phyloP scores from a whole-genome alignment of 2,888 invertebrate species.

The Leptinotarsa juncta region DNA sequence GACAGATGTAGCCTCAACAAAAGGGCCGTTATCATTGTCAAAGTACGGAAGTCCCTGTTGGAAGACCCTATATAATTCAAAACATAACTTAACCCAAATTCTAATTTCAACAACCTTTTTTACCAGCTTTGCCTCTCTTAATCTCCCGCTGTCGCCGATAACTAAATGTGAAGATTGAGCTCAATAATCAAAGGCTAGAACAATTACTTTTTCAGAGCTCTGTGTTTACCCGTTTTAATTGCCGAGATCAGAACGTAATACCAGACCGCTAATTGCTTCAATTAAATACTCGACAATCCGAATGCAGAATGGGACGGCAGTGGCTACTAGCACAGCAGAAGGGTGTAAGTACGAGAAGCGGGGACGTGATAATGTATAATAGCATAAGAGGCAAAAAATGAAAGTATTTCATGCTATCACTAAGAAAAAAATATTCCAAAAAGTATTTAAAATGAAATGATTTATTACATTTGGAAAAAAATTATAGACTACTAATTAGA shows the following conservation, averaged over 20 bases:
- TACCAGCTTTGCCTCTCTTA: background rate
- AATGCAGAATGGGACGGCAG: conserved; percentile 31
- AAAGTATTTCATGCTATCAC: background rate
- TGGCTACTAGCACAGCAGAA: conserved; percentile 1
- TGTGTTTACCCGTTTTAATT: conserved; percentile 41
- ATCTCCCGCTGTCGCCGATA: conserved; percentile 7
- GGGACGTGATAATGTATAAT: background rate
- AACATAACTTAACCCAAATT: background rate
- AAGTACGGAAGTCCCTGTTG: no score
- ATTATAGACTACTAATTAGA: no score
- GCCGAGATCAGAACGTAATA: conserved; percentile 39
- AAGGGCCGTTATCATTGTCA: no score
- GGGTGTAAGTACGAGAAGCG: background rate
- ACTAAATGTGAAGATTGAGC: conserved; percentile 21
- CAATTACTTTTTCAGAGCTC: conserved; percentile 29
- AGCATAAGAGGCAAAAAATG: background rate
- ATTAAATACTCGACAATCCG: conserved; percentile 40
- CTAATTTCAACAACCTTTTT: background rate
- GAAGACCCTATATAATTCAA: no score
- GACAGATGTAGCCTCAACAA: no score
- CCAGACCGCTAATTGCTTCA: conserved; percentile 41
- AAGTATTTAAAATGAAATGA: no score
- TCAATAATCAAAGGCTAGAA: conserved; percentile 25
- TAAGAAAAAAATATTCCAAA: no score
- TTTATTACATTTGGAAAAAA: no score